phyloP scores from a whole-genome alignment of 2,888 invertebrate genomes.

The Thyatira batis region DNA sequence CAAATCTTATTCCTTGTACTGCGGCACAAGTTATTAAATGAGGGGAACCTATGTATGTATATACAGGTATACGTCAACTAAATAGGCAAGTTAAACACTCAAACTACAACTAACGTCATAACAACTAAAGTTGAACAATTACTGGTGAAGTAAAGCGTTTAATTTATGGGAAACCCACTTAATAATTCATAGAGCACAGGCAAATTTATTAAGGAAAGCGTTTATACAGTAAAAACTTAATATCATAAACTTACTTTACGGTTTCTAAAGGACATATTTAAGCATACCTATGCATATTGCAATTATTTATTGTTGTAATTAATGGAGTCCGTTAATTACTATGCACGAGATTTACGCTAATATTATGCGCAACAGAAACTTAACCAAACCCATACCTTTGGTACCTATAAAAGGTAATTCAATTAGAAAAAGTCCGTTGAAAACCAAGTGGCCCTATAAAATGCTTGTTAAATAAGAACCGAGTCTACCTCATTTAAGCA shows the following conservation, averaged over 20 bases:
- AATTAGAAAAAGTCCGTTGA: too few relatives aligned
- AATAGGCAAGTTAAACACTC: neutral
- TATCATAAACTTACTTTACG: too few relatives aligned
- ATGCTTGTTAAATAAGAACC: neutral
- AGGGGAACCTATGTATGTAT: neutral
- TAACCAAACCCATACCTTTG: too few relatives aligned
- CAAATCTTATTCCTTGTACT: too few relatives aligned
- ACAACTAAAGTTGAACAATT: neutral
- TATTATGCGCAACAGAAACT: too few relatives aligned
- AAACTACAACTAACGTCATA: neutral
- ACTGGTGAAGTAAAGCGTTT: neutral
- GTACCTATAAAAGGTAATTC: too few relatives aligned
- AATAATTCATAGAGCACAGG: slow-evolving; percentile 1
- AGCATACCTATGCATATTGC: neutral
- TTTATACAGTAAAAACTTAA: neutral
- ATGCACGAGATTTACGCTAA: too few relatives aligned
- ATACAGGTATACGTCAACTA: too few relatives aligned
- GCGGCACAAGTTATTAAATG: neutral
- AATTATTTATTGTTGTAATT: too few relatives aligned
- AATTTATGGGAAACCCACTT: neutral
- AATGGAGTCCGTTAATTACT: too few relatives aligned
- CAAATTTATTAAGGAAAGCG: neutral
- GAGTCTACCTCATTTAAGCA: neutral
- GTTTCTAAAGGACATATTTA: neutral
- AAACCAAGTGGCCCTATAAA: neutral